Evolutionary conservation across 2,113 vertebrate species (phyloP).

Genomic region (Corythornis vintsioides): DNA sequence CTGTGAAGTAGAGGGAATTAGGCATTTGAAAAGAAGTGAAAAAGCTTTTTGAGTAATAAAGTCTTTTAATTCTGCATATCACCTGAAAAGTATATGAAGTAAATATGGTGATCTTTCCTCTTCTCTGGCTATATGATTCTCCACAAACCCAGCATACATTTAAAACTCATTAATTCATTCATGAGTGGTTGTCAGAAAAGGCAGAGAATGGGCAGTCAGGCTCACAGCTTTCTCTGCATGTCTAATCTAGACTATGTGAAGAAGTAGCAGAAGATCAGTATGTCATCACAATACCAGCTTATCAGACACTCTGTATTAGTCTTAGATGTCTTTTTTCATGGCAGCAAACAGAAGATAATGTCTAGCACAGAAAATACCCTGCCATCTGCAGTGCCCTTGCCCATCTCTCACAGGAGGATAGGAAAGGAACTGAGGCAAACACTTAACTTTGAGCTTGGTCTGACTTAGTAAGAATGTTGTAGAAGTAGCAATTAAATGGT

Average conservation of each 20-base stretch:
- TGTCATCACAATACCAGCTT: neutral
- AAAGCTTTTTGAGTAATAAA: neutral
- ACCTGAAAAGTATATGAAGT: neutral
- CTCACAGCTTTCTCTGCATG: neutral
- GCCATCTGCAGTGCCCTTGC: neutral
- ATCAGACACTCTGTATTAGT: neutral
- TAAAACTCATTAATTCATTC: neutral
- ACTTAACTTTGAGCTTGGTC: neutral
- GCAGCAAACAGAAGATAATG: neutral
- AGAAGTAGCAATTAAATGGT: neutral
- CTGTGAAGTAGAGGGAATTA: neutral
- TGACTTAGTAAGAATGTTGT: neutral
- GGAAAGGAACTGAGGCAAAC: neutral
- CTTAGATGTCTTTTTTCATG: neutral
- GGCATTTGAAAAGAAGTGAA: neutral
- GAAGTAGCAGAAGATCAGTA: neutral
- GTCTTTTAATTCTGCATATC: neutral
- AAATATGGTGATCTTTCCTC: neutral
- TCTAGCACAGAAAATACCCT: neutral
- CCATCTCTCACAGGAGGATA: neutral
- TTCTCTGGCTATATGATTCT: neutral
- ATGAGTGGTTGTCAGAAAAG: neutral
- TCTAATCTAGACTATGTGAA: neutral
- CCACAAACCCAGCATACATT: neutral
- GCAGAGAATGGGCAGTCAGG: neutral